Percentiles rank a stretch among this genome's conserved stretches.
Conservation (phyloP, 2,797 vertebrate species). For the Bucorvus abyssinicus region DNA sequence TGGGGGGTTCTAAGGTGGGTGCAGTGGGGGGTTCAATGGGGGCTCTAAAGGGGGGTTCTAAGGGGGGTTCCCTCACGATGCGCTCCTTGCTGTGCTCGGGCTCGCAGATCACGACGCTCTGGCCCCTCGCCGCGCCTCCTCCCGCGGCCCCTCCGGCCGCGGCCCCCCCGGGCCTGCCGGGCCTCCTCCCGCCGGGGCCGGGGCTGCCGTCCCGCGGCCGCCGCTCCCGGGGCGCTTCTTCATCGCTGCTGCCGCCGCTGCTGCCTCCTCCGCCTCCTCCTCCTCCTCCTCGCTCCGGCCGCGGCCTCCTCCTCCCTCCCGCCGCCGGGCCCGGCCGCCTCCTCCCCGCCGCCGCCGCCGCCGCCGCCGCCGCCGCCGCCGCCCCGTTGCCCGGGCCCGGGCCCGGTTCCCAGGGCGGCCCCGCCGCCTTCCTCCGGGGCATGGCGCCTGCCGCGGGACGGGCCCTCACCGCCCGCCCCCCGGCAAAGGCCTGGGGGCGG, state of each 20-base stretch:
- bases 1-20: not conserved
- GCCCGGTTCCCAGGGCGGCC: not conserved
- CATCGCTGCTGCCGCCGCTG: slow-evolving; percentile 66
- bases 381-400: not conserved
- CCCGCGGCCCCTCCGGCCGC: not conserved
- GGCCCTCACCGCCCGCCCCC: no score
- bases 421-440: not conserved
- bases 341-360: no score
- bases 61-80: slow-evolving; percentile 56
- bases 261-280: slow-evolving; percentile 29
- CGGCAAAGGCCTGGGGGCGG: no score
- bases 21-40: no score
- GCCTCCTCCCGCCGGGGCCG: not conserved
- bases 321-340: not conserved
- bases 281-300: slow-evolving; percentile 33
- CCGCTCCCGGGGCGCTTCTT: slow-evolving; percentile 51
- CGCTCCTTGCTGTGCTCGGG: slow-evolving; percentile 78
- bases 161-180: slow-evolving; percentile 44
- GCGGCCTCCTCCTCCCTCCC: slow-evolving; percentile 1
- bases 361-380: not conserved
- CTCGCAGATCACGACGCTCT: slow-evolving; percentile 71
- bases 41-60: no score
- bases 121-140: slow-evolving; percentile 22
- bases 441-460: not conserved
- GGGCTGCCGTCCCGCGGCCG: not conserved